A percentile compares a stretch with the other conserved stretches of the same genome.
phyloP scores from a whole-genome alignment of 2,888 invertebrate species.

The Operophtera brumata region DNA sequence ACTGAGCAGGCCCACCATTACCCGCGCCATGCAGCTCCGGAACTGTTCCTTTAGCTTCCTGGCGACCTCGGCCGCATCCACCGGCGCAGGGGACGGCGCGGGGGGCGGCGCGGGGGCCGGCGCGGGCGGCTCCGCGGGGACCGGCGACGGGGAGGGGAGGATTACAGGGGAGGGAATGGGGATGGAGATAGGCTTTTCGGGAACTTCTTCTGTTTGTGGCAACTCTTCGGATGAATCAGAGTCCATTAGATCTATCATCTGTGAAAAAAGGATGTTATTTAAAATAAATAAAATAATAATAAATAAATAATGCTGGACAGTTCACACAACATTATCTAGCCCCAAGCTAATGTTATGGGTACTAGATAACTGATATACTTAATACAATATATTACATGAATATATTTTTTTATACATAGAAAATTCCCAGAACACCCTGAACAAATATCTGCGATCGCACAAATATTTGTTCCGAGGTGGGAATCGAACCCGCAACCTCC shows the following conservation, averaged over 20 bases:
- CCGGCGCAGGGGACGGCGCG: slow-evolving; percentile 22
- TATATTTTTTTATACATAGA: too few relatives aligned
- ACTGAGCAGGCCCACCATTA: slow-evolving; percentile 92
- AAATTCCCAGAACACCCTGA: too few relatives aligned
- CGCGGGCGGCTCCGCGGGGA: background rate
- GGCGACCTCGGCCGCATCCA: slow-evolving; percentile 74
- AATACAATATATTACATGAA: too few relatives aligned
- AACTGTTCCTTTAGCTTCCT: slow-evolving; percentile 92
- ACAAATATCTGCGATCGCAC: too few relatives aligned
- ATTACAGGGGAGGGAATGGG: slow-evolving; percentile 14
- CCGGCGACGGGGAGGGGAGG: slow-evolving; percentile 3
- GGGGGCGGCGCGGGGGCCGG: slow-evolving; percentile 4
- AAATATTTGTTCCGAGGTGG: too few relatives aligned
- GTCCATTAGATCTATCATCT: slow-evolving; percentile 63
- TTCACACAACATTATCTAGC: too few relatives aligned
- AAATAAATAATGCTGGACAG: too few relatives aligned
- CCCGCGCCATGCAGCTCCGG: slow-evolving; percentile 82
- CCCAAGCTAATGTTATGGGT: too few relatives aligned
- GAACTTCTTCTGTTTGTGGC: slow-evolving; percentile 14
- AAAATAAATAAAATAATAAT: too few relatives aligned
- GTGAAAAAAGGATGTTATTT: background rate
- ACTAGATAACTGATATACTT: too few relatives aligned
- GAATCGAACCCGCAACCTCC: too few relatives aligned
- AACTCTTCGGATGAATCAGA: slow-evolving; percentile 54
- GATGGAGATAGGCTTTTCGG: slow-evolving; percentile 15